A percentile compares a stretch with the other conserved stretches of the same genome.
Conservation (phyloP, 2,113 vertebrate genomes). For the Alosa alosa region DNA sequence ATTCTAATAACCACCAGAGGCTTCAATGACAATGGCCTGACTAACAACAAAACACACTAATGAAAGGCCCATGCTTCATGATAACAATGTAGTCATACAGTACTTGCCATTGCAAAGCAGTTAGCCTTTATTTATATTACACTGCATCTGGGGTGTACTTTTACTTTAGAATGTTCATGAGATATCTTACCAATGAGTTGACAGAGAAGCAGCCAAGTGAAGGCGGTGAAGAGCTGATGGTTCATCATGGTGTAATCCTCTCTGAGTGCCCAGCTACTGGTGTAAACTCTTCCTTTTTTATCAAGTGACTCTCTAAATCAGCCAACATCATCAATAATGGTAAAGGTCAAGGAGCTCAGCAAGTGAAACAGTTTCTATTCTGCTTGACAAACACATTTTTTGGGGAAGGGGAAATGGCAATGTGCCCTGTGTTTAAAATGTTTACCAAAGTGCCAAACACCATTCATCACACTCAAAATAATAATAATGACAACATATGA, state of each 20-base stretch:
- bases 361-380: background rate
- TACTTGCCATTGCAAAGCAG: background rate
- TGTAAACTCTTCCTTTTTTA: background rate
- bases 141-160: background rate
- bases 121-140: background rate
- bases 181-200: background rate
- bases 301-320: background rate
- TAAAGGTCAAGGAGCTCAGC: background rate
- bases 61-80: no score
- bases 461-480: background rate
- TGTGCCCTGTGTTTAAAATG: background rate
- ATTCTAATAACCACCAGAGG: no score
- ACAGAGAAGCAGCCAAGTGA: background rate
- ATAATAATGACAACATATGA: background rate
- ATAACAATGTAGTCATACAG: no score
- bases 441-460: background rate
- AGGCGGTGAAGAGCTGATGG: background rate
- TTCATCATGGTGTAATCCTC: background rate
- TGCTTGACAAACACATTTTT: background rate
- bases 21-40: no score
- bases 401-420: background rate
- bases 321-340: slow-evolving; percentile 3
- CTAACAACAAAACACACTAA: no score
- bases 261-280: background rate
- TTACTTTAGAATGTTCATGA: background rate